These are phyloP conservation scores for Carollia perspicillata DNA, from an alignment of 2,113 vertebrate species.

Conservation along the genomic window DNA sequence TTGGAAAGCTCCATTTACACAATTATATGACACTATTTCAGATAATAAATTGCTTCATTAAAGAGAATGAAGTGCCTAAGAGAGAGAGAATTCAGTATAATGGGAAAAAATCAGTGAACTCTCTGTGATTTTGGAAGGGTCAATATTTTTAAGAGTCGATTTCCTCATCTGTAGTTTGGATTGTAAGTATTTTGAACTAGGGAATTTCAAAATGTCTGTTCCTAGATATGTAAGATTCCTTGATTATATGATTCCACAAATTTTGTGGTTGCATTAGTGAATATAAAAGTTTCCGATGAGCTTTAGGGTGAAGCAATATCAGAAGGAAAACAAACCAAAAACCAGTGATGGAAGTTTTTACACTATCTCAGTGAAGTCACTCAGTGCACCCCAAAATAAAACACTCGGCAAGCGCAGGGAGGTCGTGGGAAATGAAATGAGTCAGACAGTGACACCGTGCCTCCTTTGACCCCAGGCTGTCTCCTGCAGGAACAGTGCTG, in stretches of 20 bases:
- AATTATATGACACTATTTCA: not conserved
- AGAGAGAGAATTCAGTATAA: not conserved
- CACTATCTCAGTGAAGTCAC: not conserved
- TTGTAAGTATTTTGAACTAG: not conserved
- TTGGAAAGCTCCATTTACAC: not conserved
- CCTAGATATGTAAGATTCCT: not conserved
- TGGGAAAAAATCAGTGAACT: not conserved
- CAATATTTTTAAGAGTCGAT: conserved; percentile 13
- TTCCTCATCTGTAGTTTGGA: conserved; percentile 2
- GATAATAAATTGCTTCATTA: not conserved
- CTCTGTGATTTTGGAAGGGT: not conserved
- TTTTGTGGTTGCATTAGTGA: not conserved
- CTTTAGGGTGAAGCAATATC: not conserved
- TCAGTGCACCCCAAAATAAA: not conserved
- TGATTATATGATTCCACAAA: not conserved
- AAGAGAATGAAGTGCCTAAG: not conserved
- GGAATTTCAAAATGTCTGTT: not conserved
- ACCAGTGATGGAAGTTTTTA: not conserved
- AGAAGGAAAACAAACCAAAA: conserved; percentile 10
- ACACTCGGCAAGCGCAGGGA: not conserved
- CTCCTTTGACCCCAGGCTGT: not conserved
- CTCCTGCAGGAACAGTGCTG: not conserved
- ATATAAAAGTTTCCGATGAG: not conserved
- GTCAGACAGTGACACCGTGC: not conserved
- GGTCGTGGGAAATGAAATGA: not conserved